Base-by-base conservation (phyloP, 2,797 vertebrate species). In the Esox lucius region DNA sequence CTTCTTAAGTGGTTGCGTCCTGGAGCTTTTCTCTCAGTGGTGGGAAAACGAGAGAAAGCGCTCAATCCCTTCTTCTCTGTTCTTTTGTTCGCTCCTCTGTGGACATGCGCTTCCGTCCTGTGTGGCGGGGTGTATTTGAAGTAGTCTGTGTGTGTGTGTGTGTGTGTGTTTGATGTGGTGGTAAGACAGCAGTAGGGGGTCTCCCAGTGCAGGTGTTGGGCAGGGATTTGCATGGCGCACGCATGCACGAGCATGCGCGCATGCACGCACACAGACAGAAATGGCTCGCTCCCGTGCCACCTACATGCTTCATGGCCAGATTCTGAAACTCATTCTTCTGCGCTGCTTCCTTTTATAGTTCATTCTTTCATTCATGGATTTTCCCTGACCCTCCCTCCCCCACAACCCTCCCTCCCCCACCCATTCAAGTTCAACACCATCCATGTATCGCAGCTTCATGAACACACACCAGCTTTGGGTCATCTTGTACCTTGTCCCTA, bases 71-170 rank as follows among this genome's bases (percentile, higher is more conserved):
- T 59, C 16, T 67, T 70, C 82, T 78, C 49, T 71, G 70, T 78
- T 74, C 79, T 87, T 90, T 91, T 91, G 87, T 92, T 87, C 87
- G 51, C 62, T 79, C 71, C 71, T 84, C 84, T 86, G 75, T 87
- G 85, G 82, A 88, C 88, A 87, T 85, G 84, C n/a, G 82, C 87
- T 90, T 91, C 89, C 87, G 87, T 84, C 85, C 82, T 85, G 51
- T 48, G 87, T 39, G 87, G 83, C 86, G 84, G 89, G 86, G 87
- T 86, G 88, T 77, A 74, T 67, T 49, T 35, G 59, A 3, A 46
- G 42, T 46, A 11, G 9, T n/a, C n/a, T 1, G 51, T 9, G 64
- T 66, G 28, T 49, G 13, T 24, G 17, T 3, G 19, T n/a, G 15
- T 68, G 17, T 42, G 31, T 68, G 65, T 35, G 39, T 68, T 7